Percentiles rank a stretch among this genome's conserved stretches.
These are phyloP conservation scores for Siniperca undulata DNA, from an alignment of 2,797 vertebrate genomes.

Conservation along the genomic window DNA sequence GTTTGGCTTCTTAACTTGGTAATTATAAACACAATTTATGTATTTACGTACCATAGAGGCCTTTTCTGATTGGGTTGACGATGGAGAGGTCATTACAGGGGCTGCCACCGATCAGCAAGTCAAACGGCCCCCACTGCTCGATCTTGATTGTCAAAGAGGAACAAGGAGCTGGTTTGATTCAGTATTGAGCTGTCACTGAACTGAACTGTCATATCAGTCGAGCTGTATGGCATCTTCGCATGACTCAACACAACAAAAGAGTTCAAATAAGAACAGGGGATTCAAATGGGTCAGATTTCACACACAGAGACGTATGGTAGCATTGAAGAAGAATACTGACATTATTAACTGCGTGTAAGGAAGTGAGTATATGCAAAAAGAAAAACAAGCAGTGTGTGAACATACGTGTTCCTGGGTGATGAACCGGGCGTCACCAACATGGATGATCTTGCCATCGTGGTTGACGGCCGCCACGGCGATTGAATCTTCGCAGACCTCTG, in stretches of 20 bases:
- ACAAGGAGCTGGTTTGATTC: background rate
- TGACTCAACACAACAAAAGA: background rate
- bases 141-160: slow-evolving; percentile 79
- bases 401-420: slow-evolving; percentile 90
- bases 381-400: background rate
- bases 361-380: background rate
- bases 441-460: slow-evolving; percentile 90
- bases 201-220: background rate
- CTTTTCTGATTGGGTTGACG: slow-evolving; percentile 91
- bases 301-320: background rate
- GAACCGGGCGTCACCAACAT: slow-evolving; percentile 86
- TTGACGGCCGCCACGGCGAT: slow-evolving; percentile 84
- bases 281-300: background rate
- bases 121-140: slow-evolving; percentile 93
- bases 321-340: background rate
- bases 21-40: too few relatives aligned
- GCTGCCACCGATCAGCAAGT: slow-evolving; percentile 94
- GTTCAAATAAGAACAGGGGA: background rate
- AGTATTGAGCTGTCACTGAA: background rate
- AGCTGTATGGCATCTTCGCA: background rate
- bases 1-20: too few relatives aligned
- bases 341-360: background rate
- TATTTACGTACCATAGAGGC: slow-evolving; percentile 88
- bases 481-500: slow-evolving; percentile 92
- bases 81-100: slow-evolving; percentile 94